Conservation (phyloP, 2,888 invertebrate genomes). For the Platycheirus rosarum region DNA sequence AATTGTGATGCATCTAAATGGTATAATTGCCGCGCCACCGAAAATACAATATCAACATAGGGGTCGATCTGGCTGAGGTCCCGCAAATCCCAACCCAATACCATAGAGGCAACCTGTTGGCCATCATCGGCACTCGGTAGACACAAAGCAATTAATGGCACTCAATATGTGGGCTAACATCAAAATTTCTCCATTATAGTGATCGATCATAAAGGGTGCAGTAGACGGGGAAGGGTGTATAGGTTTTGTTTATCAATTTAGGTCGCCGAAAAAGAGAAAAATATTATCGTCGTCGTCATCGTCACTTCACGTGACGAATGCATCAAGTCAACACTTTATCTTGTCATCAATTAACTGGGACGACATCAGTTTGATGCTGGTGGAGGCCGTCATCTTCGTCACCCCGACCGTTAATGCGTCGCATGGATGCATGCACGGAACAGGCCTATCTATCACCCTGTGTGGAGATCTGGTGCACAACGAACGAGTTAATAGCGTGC, state of each 20-base stretch:
- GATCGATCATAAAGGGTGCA: conserved; percentile 33
- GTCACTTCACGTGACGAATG: conserved; percentile 71
- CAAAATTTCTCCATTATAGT: conserved; percentile 31
- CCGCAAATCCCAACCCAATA: conserved; percentile 44
- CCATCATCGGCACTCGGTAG: conserved; percentile 55
- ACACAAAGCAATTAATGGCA: conserved; percentile 68
- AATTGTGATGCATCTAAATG: conserved; percentile 70
- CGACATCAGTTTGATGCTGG: conserved; percentile 70
- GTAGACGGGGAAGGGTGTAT: conserved; percentile 21
- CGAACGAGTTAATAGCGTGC: conserved; percentile 74
- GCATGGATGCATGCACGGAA: conserved; percentile 52
- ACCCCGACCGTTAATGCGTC: conserved; percentile 46
- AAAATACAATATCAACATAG: conserved; percentile 71
- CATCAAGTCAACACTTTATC: conserved; percentile 71
- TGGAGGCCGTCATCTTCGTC: conserved; percentile 8
- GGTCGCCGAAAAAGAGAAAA: conserved; percentile 60
- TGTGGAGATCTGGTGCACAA: conserved; percentile 67
- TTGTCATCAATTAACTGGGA: conserved; percentile 72
- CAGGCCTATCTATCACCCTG: conserved; percentile 58
- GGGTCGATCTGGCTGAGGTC: conserved; percentile 52
- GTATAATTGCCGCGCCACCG: conserved; percentile 64
- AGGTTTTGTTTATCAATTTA: conserved; percentile 63
- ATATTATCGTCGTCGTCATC: conserved; percentile 17
- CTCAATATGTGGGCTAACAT: conserved; percentile 66
- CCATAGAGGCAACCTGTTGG: conserved; percentile 66